These are phyloP conservation scores for Zophobas atratus DNA, from an alignment of 1,140 invertebrate genomes.

Conservation along the genomic window DNA sequence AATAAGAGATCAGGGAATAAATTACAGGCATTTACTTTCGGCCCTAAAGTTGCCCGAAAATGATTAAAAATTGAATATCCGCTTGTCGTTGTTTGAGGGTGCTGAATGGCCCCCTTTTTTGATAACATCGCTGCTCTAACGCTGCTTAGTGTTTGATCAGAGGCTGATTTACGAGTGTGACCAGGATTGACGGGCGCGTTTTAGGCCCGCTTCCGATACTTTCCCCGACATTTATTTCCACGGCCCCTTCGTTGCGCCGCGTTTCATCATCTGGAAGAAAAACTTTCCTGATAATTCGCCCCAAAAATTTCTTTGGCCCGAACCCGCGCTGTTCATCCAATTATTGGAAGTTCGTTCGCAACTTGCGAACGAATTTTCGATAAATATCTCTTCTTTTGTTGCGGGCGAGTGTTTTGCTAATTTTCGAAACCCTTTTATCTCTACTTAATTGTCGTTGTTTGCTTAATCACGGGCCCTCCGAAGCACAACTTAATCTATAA, in stretches of 20 bases:
- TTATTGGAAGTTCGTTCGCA: constrained; percentile 16
- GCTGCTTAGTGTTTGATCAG: no score
- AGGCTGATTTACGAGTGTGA: no score
- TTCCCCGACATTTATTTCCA: no score
- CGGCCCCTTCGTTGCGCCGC: neutral
- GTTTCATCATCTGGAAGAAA: constrained; percentile 13
- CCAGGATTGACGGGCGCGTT: no score
- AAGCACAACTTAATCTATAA: constrained; percentile 18
- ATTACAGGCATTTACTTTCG: no score
- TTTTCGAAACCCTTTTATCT: constrained; percentile 17
- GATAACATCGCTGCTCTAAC: no score
- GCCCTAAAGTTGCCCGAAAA: no score
- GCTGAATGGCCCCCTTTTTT: no score
- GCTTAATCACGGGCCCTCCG: neutral
- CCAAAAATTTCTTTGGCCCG: constrained; percentile 28
- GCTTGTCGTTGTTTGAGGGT: no score
- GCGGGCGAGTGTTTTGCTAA: constrained; percentile 22
- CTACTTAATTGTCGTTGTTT: constrained; percentile 18
- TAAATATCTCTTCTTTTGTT: constrained; percentile 39
- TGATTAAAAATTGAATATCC: no score
- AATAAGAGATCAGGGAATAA: no score
- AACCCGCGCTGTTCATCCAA: constrained; percentile 29
- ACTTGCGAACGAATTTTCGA: constrained; percentile 37
- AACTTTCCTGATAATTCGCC: constrained; percentile 29
- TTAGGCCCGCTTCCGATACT: no score